These are phyloP conservation scores for Macrotis lagotis DNA, from an alignment of 2,113 vertebrate species.

Conservation along the genomic window DNA sequence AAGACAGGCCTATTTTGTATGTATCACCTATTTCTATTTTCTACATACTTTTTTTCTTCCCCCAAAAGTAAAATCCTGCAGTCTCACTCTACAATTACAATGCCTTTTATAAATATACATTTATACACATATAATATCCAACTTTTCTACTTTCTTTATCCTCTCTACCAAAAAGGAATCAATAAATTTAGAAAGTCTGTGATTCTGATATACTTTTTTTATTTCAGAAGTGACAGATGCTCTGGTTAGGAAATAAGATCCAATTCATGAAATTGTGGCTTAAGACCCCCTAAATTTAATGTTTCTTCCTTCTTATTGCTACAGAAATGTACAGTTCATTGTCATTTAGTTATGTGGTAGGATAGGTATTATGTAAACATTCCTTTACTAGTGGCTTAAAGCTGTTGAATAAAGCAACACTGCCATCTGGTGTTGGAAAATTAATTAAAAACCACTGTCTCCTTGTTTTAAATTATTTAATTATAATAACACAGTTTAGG, in stretches of 20 bases:
- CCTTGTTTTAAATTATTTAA: background rate
- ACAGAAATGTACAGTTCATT: background rate
- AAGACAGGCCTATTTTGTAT: constrained; percentile 4
- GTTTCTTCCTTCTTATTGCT: background rate
- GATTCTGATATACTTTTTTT: background rate
- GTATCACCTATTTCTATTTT: constrained; percentile 31
- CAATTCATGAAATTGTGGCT: background rate
- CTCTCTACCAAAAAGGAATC: constrained; percentile 8
- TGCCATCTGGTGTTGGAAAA: constrained; percentile 81
- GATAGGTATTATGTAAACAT: constrained; percentile 5
- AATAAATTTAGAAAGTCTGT: constrained; percentile 31
- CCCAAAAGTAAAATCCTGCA: background rate
- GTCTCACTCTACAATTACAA: constrained; percentile 2
- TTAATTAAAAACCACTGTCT: background rate
- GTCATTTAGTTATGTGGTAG: background rate
- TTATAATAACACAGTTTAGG: background rate
- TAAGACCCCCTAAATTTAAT: background rate
- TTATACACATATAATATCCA: background rate
- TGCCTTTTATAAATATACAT: constrained; percentile 13
- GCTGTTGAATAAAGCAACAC: constrained; percentile 62
- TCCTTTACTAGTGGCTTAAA: background rate
- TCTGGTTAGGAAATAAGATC: background rate
- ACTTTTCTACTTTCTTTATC: background rate
- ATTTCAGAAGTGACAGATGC: background rate
- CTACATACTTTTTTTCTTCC: constrained; percentile 21